Evolutionary conservation across 2,797 vertebrate genomes (phyloP).

Genomic region (Saxicola maurus): DNA sequence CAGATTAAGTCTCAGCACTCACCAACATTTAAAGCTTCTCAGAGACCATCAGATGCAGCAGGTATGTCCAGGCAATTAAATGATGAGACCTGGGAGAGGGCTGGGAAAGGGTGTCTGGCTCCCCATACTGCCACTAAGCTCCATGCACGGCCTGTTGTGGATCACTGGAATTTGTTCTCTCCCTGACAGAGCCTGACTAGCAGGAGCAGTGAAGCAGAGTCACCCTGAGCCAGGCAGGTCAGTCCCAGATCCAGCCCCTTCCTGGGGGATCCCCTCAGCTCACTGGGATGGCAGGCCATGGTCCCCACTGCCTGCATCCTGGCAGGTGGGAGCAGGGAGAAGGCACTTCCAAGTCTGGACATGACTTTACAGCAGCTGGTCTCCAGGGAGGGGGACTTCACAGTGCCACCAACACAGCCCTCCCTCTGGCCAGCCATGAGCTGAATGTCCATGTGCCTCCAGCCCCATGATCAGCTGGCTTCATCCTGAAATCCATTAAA

Average conservation of each 20-base stretch:
- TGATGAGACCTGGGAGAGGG: not conserved
- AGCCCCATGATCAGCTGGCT: not conserved
- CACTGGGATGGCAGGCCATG: fast-evolving
- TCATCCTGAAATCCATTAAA: not conserved
- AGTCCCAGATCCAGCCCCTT: not conserved
- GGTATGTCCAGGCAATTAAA: not conserved
- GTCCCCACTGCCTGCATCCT: not conserved
- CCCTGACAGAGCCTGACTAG: not conserved
- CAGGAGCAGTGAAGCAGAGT: not conserved
- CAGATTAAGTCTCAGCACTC: not conserved
- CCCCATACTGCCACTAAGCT: not conserved
- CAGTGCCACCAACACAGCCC: not conserved
- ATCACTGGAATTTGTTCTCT: not conserved
- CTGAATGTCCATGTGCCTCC: not conserved
- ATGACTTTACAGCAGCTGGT: not conserved
- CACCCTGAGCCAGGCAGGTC: not conserved
- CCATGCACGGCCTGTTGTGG: not conserved
- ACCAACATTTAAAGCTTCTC: not conserved
- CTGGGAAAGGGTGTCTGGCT: not conserved
- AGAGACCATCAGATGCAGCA: not conserved
- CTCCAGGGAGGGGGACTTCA: not conserved
- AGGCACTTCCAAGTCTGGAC: not conserved
- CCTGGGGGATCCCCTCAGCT: not conserved
- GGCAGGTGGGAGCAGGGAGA: not conserved
- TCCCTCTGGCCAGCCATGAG: not conserved